Conservation (phyloP, 2,113 vertebrate genomes). For the Dascyllus trimaculatus region DNA sequence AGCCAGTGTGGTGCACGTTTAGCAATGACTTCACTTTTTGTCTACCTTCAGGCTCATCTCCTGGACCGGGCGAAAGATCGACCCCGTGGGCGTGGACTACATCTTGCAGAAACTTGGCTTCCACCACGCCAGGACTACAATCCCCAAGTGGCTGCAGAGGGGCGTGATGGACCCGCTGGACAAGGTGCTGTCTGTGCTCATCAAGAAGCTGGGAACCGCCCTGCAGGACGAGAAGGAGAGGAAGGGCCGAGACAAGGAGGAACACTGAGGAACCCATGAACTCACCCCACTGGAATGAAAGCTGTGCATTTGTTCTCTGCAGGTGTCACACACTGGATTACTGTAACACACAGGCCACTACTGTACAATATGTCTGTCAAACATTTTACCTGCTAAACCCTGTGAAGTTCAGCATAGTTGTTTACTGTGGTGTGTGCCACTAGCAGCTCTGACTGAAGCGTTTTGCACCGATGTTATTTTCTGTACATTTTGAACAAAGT, state of each 20-base stretch:
- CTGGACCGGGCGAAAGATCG: conserved; percentile 98
- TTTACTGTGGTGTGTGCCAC: conserved; percentile 86
- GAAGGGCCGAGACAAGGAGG: conserved; percentile 95
- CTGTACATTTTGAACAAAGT: conserved; percentile 89
- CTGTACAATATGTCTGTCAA: conserved; percentile 75
- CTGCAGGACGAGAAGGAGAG: conserved; percentile 97
- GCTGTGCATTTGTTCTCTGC: conserved; percentile 24
- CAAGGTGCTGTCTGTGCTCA: conserved; percentile 97
- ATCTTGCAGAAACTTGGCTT: conserved; percentile 98
- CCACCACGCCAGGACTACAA: conserved; percentile 99
- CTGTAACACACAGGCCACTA: conserved; percentile 77
- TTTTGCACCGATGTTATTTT: conserved; percentile 84
- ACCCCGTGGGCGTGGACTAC: conserved; percentile 98
- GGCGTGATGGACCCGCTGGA: conserved; percentile 99
- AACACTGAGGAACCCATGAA: conserved; percentile 83
- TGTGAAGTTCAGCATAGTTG: conserved; percentile 82
- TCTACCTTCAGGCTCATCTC: conserved; percentile 91
- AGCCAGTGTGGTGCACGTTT: no score
- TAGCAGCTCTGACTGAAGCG: conserved; percentile 75
- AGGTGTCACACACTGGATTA: conserved; percentile 74
- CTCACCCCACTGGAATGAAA: conserved; percentile 41
- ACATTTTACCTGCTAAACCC: conserved; percentile 48
- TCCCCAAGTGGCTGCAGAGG: conserved; percentile 99
- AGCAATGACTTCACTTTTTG: background rate
- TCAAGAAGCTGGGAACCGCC: conserved; percentile 96